phyloP scores from a whole-genome alignment of 2,888 invertebrate genomes.

The Dryobotodes eremita region DNA sequence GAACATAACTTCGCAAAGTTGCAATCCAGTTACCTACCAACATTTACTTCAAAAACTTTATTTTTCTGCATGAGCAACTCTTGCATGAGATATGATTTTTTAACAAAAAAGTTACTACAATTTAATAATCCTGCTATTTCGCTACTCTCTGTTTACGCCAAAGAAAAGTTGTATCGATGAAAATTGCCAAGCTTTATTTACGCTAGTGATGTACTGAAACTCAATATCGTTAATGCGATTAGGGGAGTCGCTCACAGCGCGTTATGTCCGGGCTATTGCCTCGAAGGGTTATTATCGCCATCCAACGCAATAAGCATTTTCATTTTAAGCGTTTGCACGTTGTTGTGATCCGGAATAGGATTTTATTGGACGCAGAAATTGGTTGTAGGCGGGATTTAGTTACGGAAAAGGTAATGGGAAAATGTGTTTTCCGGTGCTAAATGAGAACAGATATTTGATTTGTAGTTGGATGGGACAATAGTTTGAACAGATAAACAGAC shows the following conservation, averaged over 20 bases:
- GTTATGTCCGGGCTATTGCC: slow-evolving; percentile 53
- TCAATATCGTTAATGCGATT: slow-evolving; percentile 65
- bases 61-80: background rate
- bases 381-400: slow-evolving; percentile 46
- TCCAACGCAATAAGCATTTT: slow-evolving; percentile 59
- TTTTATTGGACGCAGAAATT: slow-evolving; percentile 51
- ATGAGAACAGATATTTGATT: slow-evolving; percentile 10
- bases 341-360: slow-evolving; percentile 58
- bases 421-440: slow-evolving; percentile 8
- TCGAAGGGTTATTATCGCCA: slow-evolving; percentile 56
- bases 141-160: background rate
- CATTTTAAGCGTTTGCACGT: slow-evolving; percentile 58
- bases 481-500: background rate
- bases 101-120: background rate
- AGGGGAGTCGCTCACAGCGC: slow-evolving; percentile 52
- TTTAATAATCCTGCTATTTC: background rate
- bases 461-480: background rate
- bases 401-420: slow-evolving; percentile 34
- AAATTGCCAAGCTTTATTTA: slow-evolving; percentile 35
- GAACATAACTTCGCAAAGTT: slow-evolving; percentile 26
- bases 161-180: slow-evolving; percentile 14
- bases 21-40: slow-evolving; percentile 10
- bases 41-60: slow-evolving; percentile 1
- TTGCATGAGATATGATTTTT: background rate
- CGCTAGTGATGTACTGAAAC: slow-evolving; percentile 50